These are phyloP conservation scores for Drosophila sproati DNA, from an alignment of 1,140 invertebrate species.

Conservation along the genomic window DNA sequence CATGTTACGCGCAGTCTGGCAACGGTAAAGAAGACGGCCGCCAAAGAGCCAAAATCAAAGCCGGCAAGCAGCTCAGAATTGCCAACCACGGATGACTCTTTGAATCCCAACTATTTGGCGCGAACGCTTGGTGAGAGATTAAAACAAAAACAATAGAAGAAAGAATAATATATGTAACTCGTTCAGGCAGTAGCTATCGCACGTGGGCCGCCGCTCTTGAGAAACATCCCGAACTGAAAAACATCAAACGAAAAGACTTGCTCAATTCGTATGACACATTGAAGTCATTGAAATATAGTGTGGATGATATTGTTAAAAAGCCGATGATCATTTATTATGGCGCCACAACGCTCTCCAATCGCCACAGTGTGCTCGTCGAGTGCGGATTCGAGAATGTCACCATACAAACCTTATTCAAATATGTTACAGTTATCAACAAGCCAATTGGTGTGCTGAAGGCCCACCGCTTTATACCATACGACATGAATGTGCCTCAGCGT, in stretches of 20 bases:
- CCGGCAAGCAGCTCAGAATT: conserved; percentile 20
- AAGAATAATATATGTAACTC: conserved; percentile 3
- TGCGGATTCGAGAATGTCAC: conserved; percentile 85
- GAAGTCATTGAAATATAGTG: conserved; percentile 73
- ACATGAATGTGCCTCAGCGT: conserved; percentile 75
- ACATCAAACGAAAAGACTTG: conserved; percentile 70
- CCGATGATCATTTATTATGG: conserved; percentile 86
- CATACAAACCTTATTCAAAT: conserved; percentile 85
- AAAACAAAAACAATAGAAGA: neutral
- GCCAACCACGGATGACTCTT: conserved; percentile 44
- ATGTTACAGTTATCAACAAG: conserved; percentile 78
- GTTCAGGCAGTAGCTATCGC: conserved; percentile 55
- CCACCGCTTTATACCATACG: conserved; percentile 55
- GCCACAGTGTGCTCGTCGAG: conserved; percentile 86
- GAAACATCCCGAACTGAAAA: conserved; percentile 74
- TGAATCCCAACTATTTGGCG: conserved; percentile 59
- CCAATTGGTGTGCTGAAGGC: conserved; percentile 66
- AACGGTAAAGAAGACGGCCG: conserved; percentile 11
- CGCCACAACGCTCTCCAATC: conserved; percentile 85
- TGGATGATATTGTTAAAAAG: conserved; percentile 84
- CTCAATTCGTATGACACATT: conserved; percentile 60
- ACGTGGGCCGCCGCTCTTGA: conserved; percentile 53
- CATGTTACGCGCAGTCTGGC: conserved; percentile 32
- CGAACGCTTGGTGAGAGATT: conserved; percentile 46
- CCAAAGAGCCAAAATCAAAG: conserved; percentile 22